phyloP scores from a whole-genome alignment of 2,888 invertebrate species.

The Mayetiola destructor region DNA sequence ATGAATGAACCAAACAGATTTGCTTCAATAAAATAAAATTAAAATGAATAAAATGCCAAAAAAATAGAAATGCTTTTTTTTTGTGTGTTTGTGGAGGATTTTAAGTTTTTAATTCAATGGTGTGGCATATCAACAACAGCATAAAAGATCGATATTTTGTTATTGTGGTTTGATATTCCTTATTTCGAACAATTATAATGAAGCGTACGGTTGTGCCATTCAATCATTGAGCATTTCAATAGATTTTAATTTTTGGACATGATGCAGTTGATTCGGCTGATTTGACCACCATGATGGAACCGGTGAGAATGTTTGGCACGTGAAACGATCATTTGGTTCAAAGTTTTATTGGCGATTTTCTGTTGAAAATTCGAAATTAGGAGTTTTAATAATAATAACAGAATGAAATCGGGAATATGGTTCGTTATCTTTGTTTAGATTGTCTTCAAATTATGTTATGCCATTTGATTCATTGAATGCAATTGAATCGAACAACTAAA shows the following conservation, averaged over 20 bases:
- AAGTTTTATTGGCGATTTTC: too few relatives aligned
- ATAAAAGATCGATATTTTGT: too few relatives aligned
- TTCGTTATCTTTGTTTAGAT: too few relatives aligned
- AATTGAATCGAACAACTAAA: not conserved
- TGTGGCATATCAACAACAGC: too few relatives aligned
- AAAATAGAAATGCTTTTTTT: not conserved
- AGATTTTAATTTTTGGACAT: not conserved
- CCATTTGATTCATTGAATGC: not conserved
- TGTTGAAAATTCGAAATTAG: too few relatives aligned
- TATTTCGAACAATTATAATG: not conserved
- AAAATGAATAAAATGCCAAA: not conserved
- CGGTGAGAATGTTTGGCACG: too few relatives aligned
- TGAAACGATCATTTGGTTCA: too few relatives aligned
- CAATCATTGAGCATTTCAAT: not conserved
- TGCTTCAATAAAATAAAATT: not conserved
- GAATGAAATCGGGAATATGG: too few relatives aligned
- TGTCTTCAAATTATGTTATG: too few relatives aligned
- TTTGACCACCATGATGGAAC: not conserved
- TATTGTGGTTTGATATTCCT: slow-evolving; percentile 12
- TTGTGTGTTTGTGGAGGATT: not conserved
- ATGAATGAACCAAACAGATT: too few relatives aligned
- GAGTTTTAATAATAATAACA: too few relatives aligned
- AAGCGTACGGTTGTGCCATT: not conserved
- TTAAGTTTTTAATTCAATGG: too few relatives aligned
- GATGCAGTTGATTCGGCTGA: not conserved